Conservation (phyloP, 2,888 invertebrate genomes). For the Eristalis arbustorum region DNA sequence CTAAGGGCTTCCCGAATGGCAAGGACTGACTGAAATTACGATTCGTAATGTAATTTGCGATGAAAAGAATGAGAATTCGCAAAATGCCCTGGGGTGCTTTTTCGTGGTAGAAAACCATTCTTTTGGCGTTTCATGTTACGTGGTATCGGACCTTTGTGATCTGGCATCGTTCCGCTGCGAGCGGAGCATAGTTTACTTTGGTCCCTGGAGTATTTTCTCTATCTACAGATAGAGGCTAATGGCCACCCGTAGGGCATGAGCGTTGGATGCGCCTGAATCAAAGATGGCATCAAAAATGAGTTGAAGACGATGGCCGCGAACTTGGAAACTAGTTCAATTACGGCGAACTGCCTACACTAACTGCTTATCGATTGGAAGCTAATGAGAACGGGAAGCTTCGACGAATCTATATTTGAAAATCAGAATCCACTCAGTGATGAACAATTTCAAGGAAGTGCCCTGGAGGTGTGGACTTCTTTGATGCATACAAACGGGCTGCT, state of each 20-base stretch:
- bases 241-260: too few relatives aligned
- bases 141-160: background rate
- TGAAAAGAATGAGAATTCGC: background rate
- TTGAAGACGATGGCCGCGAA: background rate
- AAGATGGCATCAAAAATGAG: background rate
- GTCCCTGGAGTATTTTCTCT: background rate
- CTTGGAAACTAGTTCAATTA: too few relatives aligned
- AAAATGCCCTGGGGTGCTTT: background rate
- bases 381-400: too few relatives aligned
- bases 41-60: background rate
- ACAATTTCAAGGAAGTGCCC: too few relatives aligned
- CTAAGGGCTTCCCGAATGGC: background rate
- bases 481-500: too few relatives aligned
- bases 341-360: too few relatives aligned
- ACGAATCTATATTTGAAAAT: too few relatives aligned
- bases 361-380: too few relatives aligned
- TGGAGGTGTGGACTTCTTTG: too few relatives aligned
- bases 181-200: background rate
- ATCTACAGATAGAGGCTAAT: too few relatives aligned
- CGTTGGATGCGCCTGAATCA: too few relatives aligned
- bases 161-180: background rate
- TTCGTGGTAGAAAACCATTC: background rate
- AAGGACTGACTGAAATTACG: background rate
- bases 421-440: too few relatives aligned
- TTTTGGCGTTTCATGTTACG: background rate